A percentile compares a stretch with the other conserved stretches of the same genome.
phyloP scores from a whole-genome alignment of 2,888 invertebrate genomes.

The Nephrotoma flavescens region DNA sequence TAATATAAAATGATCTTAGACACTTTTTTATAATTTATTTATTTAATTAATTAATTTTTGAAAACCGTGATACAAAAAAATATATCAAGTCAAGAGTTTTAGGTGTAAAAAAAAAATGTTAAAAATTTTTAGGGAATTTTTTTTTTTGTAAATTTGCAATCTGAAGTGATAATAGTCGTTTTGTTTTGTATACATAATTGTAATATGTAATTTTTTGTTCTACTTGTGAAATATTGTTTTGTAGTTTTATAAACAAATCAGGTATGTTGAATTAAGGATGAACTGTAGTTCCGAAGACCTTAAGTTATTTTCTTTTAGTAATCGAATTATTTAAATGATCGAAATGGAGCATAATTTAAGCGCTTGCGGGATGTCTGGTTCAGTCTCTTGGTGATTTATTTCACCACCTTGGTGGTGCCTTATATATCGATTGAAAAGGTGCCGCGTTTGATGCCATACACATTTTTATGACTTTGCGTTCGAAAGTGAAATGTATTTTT shows the following conservation, averaged over 20 bases:
- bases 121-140: neutral
- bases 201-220: neutral
- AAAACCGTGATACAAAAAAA: neutral
- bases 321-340: too few relatives aligned
- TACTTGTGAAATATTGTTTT: neutral
- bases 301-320: too few relatives aligned
- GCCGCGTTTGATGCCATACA: too few relatives aligned
- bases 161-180: neutral
- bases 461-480: too few relatives aligned
- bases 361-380: too few relatives aligned
- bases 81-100: neutral
- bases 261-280: neutral
- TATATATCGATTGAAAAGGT: too few relatives aligned
- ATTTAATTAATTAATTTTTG: neutral
- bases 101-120: neutral
- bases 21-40: neutral
- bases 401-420: too few relatives aligned
- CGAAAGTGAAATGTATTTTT: too few relatives aligned
- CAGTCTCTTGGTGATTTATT: too few relatives aligned
- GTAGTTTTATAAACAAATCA: neutral
- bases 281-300: too few relatives aligned
- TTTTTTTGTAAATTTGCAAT: neutral
- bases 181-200: neutral
- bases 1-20: constrained; percentile 21
- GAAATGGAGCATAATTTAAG: too few relatives aligned